A percentile compares a stretch with the other conserved stretches of the same genome.
Evolutionary conservation across 2,888 invertebrate genomes (phyloP).

Genomic region (Chaitophorus viminalis): DNA sequence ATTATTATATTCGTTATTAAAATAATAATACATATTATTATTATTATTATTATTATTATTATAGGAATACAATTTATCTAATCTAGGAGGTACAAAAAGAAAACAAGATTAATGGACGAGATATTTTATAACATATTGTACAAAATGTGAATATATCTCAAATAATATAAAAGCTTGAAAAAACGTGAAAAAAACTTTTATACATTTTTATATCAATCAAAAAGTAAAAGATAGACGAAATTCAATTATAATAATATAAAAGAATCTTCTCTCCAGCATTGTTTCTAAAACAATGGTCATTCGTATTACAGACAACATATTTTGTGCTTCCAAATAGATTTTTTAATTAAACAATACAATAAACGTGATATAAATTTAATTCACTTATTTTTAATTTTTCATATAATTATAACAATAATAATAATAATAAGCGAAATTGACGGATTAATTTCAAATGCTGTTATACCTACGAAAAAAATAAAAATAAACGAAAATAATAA

Average conservation of each 20-base stretch:
- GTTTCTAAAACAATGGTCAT: slow-evolving; percentile 27
- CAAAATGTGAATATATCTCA: neutral
- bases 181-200: neutral
- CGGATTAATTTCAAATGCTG: neutral
- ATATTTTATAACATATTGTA: neutral
- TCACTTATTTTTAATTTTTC: slow-evolving; percentile 12
- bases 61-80: neutral
- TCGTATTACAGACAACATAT: slow-evolving; percentile 12
- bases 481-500: neutral
- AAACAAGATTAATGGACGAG: neutral
- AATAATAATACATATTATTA: no score
- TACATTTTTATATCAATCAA: slow-evolving; percentile 24
- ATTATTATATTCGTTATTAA: no score
- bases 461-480: no score
- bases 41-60: neutral
- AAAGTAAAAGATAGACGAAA: neutral
- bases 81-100: neutral
- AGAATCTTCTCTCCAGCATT: slow-evolving; percentile 21
- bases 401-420: neutral
- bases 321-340: neutral
- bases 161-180: neutral
- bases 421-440: slow-evolving; percentile 10
- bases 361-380: slow-evolving; percentile 12
- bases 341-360: slow-evolving; percentile 36
- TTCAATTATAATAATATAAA: slow-evolving; percentile 26